phyloP scores from a whole-genome alignment of 2,113 vertebrate genomes.

The Lepus americanus region DNA sequence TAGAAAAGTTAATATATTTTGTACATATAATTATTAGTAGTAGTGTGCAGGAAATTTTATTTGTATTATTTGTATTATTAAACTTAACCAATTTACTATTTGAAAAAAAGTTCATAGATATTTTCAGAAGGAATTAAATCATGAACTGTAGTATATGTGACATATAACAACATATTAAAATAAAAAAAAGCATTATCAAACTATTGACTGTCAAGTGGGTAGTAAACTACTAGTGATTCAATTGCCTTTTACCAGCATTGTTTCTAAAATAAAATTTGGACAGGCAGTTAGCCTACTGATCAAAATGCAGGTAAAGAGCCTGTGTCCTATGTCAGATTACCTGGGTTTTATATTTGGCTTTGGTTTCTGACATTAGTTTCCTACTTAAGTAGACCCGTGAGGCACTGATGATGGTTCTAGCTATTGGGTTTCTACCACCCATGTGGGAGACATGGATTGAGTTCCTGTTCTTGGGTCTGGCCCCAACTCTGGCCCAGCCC shows the following conservation, averaged over 20 bases:
- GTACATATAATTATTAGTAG: background rate
- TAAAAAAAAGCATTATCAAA: background rate
- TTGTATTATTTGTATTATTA: constrained; percentile 37
- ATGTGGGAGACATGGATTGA: too few species aligned
- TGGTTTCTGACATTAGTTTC: too few species aligned
- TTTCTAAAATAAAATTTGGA: background rate
- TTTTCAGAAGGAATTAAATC: constrained; percentile 36
- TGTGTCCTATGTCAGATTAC: too few species aligned
- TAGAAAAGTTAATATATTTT: background rate
- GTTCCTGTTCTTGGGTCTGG: too few species aligned
- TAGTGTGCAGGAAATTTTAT: background rate
- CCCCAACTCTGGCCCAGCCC: too few species aligned
- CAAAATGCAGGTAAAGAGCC: too few species aligned
- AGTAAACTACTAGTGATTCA: background rate
- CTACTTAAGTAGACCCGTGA: too few species aligned
- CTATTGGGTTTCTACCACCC: too few species aligned
- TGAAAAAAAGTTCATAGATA: background rate
- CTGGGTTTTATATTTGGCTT: too few species aligned
- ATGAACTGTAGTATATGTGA: background rate
- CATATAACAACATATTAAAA: background rate
- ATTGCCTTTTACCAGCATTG: background rate
- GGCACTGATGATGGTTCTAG: too few species aligned
- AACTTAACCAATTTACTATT: background rate
- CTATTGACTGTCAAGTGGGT: background rate
- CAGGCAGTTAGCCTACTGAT: too few species aligned